A percentile compares a stretch with the other conserved stretches of the same genome.
Evolutionary conservation across 2,113 vertebrate species (phyloP).

Genomic region (Todiramphus saurophagus): DNA sequence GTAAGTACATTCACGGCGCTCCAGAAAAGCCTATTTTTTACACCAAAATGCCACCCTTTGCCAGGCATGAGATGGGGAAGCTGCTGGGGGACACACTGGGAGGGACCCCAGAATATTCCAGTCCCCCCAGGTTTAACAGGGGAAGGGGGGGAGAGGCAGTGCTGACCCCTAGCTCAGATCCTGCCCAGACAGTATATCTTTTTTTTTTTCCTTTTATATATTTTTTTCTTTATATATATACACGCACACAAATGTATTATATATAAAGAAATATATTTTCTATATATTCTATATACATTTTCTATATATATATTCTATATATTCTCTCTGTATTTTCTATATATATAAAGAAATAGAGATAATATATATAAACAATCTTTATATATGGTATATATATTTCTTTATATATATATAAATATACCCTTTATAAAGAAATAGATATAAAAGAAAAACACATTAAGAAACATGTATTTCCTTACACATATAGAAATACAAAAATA

Average conservation of each 20-base stretch:
- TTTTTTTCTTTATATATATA: not conserved
- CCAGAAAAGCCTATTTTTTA: not conserved
- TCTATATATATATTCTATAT: not conserved
- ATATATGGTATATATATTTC: not conserved
- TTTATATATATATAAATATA: not conserved
- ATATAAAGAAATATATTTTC: constrained; percentile 14
- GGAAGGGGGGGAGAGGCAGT: too few relatives aligned
- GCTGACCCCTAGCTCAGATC: not conserved
- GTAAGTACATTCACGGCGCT: constrained; percentile 79
- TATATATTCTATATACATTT: not conserved
- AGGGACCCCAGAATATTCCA: not conserved
- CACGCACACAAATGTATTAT: not conserved
- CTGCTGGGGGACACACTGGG: not conserved
- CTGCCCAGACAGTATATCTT: not conserved
- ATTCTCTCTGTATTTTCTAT: not conserved
- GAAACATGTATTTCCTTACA: too few relatives aligned
- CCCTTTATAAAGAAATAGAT: too few relatives aligned
- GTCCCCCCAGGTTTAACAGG: too few relatives aligned
- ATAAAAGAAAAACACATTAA: too few relatives aligned
- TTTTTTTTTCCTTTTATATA: not conserved
- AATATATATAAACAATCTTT: not conserved
- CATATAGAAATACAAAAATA: too few relatives aligned
- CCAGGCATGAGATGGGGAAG: not conserved
- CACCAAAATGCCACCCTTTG: not conserved
- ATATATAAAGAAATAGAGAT: not conserved